These are phyloP conservation scores for Hippocampus barbouri DNA, from an alignment of 2,113 vertebrate species.

Conservation along the genomic window DNA sequence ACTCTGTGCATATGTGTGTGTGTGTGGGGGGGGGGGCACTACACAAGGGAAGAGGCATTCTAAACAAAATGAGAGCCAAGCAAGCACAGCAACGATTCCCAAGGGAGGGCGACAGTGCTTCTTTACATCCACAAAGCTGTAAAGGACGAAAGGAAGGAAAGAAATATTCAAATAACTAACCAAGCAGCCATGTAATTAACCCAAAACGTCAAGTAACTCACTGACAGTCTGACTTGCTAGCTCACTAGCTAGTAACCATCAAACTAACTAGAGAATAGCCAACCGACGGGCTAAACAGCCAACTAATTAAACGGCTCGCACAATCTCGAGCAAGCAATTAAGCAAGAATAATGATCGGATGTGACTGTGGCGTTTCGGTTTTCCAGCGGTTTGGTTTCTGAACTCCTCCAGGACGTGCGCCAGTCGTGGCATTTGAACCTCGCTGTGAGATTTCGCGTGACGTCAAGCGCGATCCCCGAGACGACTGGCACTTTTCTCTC, in stretches of 20 bases:
- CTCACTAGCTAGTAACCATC: too few relatives aligned
- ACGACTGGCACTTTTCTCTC: not conserved
- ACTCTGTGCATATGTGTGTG: not conserved
- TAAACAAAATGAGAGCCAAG: not conserved
- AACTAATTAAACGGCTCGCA: not conserved
- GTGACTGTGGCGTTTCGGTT: too few relatives aligned
- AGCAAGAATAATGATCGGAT: too few relatives aligned
- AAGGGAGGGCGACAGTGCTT: not conserved
- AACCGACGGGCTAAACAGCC: not conserved
- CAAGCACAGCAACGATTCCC: not conserved
- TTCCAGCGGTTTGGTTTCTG: too few relatives aligned
- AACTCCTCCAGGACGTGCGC: too few relatives aligned
- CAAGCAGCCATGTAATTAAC: too few relatives aligned
- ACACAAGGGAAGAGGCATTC: not conserved
- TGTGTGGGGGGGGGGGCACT: not conserved
- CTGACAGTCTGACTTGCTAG: too few relatives aligned
- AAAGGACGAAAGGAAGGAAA: not conserved
- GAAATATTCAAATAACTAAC: too few relatives aligned
- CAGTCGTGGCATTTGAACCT: too few relatives aligned
- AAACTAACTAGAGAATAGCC: too few relatives aligned
- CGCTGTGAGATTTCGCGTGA: not conserved
- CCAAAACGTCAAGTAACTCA: too few relatives aligned
- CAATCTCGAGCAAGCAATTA: not conserved
- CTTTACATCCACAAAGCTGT: not conserved
- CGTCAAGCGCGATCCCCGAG: not conserved